A percentile compares a stretch with the other conserved stretches of the same genome.
phyloP scores from a whole-genome alignment of 2,113 vertebrate species.

The Lycocorax pyrrhopterus region DNA sequence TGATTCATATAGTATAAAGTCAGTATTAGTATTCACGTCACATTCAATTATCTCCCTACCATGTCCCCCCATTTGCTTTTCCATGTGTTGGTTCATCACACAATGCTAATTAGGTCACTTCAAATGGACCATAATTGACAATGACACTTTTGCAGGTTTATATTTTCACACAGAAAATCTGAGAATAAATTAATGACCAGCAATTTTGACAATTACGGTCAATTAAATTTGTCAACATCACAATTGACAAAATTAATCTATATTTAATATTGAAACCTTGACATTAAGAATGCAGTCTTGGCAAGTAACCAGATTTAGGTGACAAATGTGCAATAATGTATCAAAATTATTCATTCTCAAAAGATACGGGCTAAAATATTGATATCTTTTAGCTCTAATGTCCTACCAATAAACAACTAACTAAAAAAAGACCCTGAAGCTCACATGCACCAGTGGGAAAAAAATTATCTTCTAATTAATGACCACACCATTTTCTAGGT shows the following conservation, averaged over 20 bases:
- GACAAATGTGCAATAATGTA: neutral
- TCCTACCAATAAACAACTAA: neutral
- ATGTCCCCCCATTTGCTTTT: slow-evolving; percentile 71
- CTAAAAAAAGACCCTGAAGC: neutral
- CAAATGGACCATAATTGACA: slow-evolving; percentile 77
- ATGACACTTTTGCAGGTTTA: slow-evolving; percentile 78
- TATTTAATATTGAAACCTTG: slow-evolving; percentile 59
- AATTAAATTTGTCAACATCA: slow-evolving; percentile 80
- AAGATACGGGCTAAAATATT: neutral
- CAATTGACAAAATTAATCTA: slow-evolving; percentile 60
- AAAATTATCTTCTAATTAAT: neutral
- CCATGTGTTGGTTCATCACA: slow-evolving; percentile 75
- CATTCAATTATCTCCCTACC: slow-evolving; percentile 73
- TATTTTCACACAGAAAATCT: slow-evolving; percentile 76
- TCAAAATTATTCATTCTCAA: neutral
- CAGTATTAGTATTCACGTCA: slow-evolving; percentile 81
- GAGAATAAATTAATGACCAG: slow-evolving; percentile 83
- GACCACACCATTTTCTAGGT: neutral
- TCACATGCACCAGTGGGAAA: neutral
- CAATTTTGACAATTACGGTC: slow-evolving; percentile 82
- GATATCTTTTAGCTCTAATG: neutral
- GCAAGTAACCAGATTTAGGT: neutral
- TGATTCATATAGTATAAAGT: slow-evolving; percentile 62
- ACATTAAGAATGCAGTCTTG: slow-evolving; percentile 17
- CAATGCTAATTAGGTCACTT: slow-evolving; percentile 86